These are phyloP conservation scores for Maniola hyperantus DNA, from an alignment of 2,888 invertebrate species.

Conservation along the genomic window DNA sequence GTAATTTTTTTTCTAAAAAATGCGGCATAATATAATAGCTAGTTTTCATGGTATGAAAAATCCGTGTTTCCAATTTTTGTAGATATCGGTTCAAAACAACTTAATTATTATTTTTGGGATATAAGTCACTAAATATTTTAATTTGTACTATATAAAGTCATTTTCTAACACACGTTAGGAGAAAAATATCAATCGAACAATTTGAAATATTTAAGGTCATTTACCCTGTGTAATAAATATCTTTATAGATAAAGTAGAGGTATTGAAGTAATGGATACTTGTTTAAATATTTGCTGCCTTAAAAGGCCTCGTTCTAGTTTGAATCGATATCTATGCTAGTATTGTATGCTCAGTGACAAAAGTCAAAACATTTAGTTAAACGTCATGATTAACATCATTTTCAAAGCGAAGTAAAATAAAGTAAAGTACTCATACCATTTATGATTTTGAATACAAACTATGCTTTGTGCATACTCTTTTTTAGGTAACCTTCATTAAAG, in stretches of 20 bases:
- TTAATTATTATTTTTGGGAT: background rate
- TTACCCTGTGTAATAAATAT: slow-evolving; percentile 1
- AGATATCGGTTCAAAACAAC: background rate
- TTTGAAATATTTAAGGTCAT: background rate
- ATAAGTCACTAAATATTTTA: background rate
- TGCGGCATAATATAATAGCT: no score
- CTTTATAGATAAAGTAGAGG: slow-evolving; percentile 18
- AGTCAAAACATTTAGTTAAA: background rate
- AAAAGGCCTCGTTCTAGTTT: slow-evolving; percentile 29
- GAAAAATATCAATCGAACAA: background rate
- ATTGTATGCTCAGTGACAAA: slow-evolving; percentile 1
- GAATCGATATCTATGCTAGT: slow-evolving; percentile 17
- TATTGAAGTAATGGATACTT: slow-evolving; percentile 7
- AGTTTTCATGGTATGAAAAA: no score
- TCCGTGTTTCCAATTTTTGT: background rate
- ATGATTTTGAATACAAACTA: background rate
- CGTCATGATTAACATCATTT: background rate
- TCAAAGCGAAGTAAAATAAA: background rate
- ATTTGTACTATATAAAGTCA: background rate
- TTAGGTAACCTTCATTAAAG: no score
- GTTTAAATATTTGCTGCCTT: slow-evolving; percentile 32
- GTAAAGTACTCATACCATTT: background rate
- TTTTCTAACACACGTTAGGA: no score
- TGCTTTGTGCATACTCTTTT: no score
- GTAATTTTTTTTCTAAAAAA: no score